These are phyloP conservation scores for Anolis carolinensis DNA, from an alignment of 2,113 vertebrate genomes.

Conservation along the genomic window DNA sequence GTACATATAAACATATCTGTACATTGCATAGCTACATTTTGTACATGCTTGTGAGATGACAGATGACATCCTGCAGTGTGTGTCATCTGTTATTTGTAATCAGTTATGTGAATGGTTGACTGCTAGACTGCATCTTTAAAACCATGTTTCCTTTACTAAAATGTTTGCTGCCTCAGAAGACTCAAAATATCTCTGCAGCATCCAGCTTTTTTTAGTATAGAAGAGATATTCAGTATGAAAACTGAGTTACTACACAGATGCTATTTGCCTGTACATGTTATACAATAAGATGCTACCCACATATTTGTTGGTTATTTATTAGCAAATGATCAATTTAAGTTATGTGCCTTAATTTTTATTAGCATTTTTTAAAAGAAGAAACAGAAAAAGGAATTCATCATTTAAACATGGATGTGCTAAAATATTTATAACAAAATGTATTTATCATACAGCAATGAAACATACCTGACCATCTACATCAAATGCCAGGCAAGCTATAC, in stretches of 20 bases:
- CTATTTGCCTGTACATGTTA: not conserved
- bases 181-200: not conserved
- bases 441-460: constrained; percentile 39
- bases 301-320: not conserved
- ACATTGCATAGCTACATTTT: no score
- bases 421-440: constrained; percentile 22
- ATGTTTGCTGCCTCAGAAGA: not conserved
- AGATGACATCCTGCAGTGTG: no score
- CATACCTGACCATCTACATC: constrained; percentile 96
- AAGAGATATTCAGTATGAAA: not conserved
- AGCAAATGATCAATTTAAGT: not conserved
- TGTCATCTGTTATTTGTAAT: not conserved
- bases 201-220: not conserved
- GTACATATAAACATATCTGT: no score
- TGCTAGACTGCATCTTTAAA: not conserved
- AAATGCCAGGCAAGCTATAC: constrained; percentile 95
- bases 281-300: not conserved
- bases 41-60: no score
- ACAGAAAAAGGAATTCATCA: constrained; percentile 7
- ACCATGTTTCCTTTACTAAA: not conserved
- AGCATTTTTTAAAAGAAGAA: not conserved
- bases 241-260: not conserved
- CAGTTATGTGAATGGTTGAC: not conserved
- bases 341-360: not conserved
- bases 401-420: not conserved